These are phyloP conservation scores for Periphyllus acericola DNA, from an alignment of 2,888 invertebrate genomes.

Conservation along the genomic window DNA sequence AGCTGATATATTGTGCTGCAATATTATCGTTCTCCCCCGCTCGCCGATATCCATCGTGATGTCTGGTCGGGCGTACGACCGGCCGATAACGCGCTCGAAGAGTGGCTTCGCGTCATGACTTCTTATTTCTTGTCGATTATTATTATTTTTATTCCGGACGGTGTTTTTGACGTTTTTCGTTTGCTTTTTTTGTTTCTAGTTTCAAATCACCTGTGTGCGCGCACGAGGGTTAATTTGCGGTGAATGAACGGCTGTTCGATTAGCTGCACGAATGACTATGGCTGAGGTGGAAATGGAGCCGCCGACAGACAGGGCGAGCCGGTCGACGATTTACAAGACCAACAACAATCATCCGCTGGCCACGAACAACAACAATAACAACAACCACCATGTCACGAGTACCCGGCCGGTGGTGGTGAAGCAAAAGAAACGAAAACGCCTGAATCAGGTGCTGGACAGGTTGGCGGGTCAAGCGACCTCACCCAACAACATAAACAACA, in stretches of 20 bases:
- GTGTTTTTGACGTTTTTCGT: background rate
- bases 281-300: conserved; percentile 69
- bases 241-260: conserved; percentile 69
- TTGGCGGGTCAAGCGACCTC: conserved; percentile 70
- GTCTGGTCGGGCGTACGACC: background rate
- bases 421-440: conserved; percentile 80
- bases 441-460: conserved; percentile 84
- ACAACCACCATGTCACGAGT: conserved; percentile 72
- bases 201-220: background rate
- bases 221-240: conserved; percentile 28
- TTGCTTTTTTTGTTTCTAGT: background rate
- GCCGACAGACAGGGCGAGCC: conserved; percentile 64
- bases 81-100: too few relatives aligned
- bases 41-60: too few relatives aligned
- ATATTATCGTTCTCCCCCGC: too few relatives aligned
- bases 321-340: conserved; percentile 66
- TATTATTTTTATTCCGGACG: background rate
- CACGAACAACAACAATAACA: conserved; percentile 74
- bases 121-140: too few relatives aligned
- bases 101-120: too few relatives aligned
- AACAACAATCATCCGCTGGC: conserved; percentile 74
- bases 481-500: conserved; percentile 69
- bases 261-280: conserved; percentile 78
- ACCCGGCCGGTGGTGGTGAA: conserved; percentile 67
- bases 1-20: too few relatives aligned